Conservation (phyloP, 2,888 invertebrate genomes). For the Luperina nickerlii region DNA sequence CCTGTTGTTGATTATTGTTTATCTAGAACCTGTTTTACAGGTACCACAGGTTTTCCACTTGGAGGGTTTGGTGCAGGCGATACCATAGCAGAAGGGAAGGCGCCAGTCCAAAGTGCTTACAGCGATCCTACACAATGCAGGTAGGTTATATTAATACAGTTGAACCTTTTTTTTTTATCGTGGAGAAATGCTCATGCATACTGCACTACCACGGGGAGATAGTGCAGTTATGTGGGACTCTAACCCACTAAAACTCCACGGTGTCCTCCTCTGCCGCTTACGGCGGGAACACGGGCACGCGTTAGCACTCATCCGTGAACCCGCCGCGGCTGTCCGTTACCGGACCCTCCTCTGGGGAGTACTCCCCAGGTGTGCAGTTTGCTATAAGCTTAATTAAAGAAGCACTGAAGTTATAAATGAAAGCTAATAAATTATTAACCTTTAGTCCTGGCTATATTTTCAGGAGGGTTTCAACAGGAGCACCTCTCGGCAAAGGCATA, state of each 20-base stretch:
- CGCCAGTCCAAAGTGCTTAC: constrained; percentile 80
- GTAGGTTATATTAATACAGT: constrained; percentile 64
- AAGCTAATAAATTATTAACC: not conserved
- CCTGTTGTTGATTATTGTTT: no score
- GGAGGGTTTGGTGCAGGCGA: constrained; percentile 74
- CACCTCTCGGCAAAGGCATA: constrained; percentile 84
- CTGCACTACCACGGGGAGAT: no score
- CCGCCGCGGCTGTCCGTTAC: no score
- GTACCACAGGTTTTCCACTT: constrained; percentile 79
- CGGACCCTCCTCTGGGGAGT: no score
- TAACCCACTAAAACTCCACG: no score
- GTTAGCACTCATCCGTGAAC: no score
- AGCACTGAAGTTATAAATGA: not conserved
- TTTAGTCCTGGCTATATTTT: constrained; percentile 24
- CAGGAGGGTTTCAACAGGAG: constrained; percentile 79
- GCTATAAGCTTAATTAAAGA: not conserved
- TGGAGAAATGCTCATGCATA: no score
- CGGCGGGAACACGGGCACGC: no score
- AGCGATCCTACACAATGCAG: constrained; percentile 86
- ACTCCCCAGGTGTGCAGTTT: no score
- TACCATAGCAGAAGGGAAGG: constrained; percentile 73
- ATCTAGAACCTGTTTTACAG: constrained; percentile 64
- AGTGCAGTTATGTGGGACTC: no score
- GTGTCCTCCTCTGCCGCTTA: no score
- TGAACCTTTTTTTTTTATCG: no score